These are phyloP conservation scores for Helleia helle DNA, from an alignment of 2,888 invertebrate genomes.

Conservation along the genomic window DNA sequence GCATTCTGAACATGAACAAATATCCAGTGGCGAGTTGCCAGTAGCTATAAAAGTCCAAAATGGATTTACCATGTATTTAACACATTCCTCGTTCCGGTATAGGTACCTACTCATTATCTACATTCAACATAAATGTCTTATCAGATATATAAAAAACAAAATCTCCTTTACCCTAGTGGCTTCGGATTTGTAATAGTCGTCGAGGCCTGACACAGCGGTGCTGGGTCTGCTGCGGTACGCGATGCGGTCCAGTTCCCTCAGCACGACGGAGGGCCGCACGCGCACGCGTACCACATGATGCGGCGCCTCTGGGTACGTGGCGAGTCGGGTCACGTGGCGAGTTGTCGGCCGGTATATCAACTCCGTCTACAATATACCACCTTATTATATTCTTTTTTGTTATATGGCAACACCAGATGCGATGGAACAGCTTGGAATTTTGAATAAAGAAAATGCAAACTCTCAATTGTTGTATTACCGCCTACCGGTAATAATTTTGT, in stretches of 20 bases:
- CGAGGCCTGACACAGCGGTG: constrained; percentile 77
- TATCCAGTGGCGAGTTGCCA: background rate
- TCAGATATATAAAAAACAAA: background rate
- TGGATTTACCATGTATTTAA: background rate
- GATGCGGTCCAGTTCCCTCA: constrained; percentile 80
- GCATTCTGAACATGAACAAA: constrained; percentile 3
- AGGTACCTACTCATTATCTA: no score
- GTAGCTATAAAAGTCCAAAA: background rate
- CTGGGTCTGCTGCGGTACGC: constrained; percentile 76
- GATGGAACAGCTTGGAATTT: background rate
- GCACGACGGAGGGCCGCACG: constrained; percentile 78
- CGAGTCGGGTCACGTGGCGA: constrained; percentile 73
- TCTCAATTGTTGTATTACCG: no score
- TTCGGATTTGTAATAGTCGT: constrained; percentile 85
- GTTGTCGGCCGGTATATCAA: constrained; percentile 61
- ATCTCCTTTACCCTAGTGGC: constrained; percentile 76
- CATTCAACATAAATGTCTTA: no score
- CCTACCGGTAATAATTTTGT: no score
- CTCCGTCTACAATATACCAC: constrained; percentile 47
- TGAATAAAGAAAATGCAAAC: no score
- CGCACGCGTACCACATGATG: constrained; percentile 72
- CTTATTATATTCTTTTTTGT: background rate
- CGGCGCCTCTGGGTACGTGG: constrained; percentile 73
- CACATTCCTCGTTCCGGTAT: no score
- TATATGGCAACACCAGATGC: background rate